Evolutionary conservation across 1,140 invertebrate genomes (phyloP).

Genomic region (Drosophila willistoni): DNA sequence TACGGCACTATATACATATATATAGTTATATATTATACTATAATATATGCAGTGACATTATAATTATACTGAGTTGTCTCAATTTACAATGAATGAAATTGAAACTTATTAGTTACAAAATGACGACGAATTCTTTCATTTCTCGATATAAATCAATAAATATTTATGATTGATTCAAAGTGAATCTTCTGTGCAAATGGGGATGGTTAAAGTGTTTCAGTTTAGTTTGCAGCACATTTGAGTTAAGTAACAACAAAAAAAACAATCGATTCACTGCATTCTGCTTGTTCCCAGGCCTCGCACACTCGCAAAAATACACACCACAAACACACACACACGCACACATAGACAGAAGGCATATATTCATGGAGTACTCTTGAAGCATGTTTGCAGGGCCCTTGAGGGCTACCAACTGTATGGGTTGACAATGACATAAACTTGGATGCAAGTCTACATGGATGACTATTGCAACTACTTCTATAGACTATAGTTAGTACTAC

Average conservation of each 20-base stretch:
- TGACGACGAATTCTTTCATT: slow-evolving; percentile 1
- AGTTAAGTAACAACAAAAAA: slow-evolving; percentile 25
- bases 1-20: too few relatives aligned
- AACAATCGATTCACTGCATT: slow-evolving; percentile 54
- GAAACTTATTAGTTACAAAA: too few relatives aligned
- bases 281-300: slow-evolving; percentile 43
- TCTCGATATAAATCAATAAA: not conserved
- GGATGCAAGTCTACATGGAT: not conserved
- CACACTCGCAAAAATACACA: not conserved
- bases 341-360: not conserved
- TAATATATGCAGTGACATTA: not conserved
- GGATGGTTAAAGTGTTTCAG: not conserved
- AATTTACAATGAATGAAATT: too few relatives aligned
- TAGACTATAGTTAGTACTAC: slow-evolving; percentile 3
- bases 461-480: not conserved
- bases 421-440: slow-evolving; percentile 8
- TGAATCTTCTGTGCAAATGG: slow-evolving; percentile 8
- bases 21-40: too few relatives aligned
- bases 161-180: slow-evolving; percentile 6
- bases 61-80: too few relatives aligned
- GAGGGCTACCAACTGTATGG: slow-evolving; percentile 5
- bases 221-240: not conserved
- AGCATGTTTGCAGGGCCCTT: slow-evolving; percentile 49
- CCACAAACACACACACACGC: not conserved
- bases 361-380: slow-evolving; percentile 1